Evolutionary conservation across 2,888 invertebrate species (phyloP), one percentile per base, ranked within the genome.

Genomic region (Drosophila paramelanica): DNA sequence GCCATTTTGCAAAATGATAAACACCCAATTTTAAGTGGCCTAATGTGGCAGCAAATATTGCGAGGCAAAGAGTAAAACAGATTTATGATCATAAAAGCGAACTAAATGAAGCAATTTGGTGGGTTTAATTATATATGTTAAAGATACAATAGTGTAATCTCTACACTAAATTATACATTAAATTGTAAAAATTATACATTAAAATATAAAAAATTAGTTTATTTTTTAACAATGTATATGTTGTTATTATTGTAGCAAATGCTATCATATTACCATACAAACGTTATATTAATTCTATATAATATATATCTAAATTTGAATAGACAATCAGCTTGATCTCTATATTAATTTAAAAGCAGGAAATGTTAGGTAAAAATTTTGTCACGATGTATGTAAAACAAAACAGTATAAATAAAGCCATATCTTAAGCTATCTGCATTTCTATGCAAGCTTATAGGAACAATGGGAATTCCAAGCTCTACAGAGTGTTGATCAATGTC

Each of bases 341-440:
- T 11, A 10, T 11, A 41, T 20, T 5, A 10, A 58, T 41, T 51
- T 39, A 58, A 33, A 65, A 5, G n/a, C 25, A 66, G 52, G 66
- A 33, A 72, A 38, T 38, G 23, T 5, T 1, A 10, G 20, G 45
- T 43, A 57, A 31, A 20, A 5, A 27, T 46, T n/a, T 51, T 38
- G 41, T 73, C 72, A 72, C 72, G 72, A 57, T 42, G 50, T 72
- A 67, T 67, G 67, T 25, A 52, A 56, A 72, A 45, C 27, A 10
- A 3, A 13, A 6, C 17, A 39, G 13, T 45, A 36, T 65, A 8
- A 43, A 41, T 59, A 25, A 10, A 45, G 11, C 8, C 42, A 72
- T 36, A 36, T 51, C 59, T 39, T 14, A 8, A 57, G 13, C 10
- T 25, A 27, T 25, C 39, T 60, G 2, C 4, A n/a, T 14, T 23